Percentiles rank a stretch among this genome's conserved stretches.
phyloP scores from a whole-genome alignment of 2,797 vertebrate genomes.

The Enteromius radiatus region DNA sequence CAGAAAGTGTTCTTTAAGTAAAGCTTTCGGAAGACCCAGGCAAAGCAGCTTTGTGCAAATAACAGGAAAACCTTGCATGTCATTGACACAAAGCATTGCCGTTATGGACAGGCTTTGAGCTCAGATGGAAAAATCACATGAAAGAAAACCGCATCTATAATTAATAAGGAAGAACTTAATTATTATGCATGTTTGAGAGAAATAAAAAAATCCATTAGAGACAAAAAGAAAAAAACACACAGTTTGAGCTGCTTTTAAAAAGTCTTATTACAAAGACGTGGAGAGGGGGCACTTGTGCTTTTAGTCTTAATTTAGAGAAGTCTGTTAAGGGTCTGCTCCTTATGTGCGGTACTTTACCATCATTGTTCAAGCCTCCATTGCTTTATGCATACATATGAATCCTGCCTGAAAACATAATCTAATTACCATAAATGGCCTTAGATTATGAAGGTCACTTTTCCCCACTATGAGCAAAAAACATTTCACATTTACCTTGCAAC shows the following conservation, averaged over 20 bases:
- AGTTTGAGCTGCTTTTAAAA: conserved; percentile 80
- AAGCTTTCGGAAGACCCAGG: conserved; percentile 40
- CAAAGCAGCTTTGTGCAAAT: conserved; percentile 47
- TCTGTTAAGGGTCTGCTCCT: conserved; percentile 85
- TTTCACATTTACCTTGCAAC: conserved; percentile 58
- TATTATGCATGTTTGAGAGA: conserved; percentile 82
- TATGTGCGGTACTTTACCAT: conserved; percentile 80
- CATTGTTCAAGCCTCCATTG: conserved; percentile 78
- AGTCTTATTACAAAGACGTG: conserved; percentile 78
- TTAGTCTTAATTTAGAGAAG: conserved; percentile 92
- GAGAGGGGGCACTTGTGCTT: conserved; percentile 76
- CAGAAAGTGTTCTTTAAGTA: conserved; percentile 19
- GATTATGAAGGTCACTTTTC: conserved; percentile 78
- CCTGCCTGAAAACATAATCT: conserved; percentile 87
- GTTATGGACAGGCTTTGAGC: conserved; percentile 61
- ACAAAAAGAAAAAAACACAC: conserved; percentile 71
- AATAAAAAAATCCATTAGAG: conserved; percentile 97
- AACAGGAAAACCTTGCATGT: conserved; percentile 56
- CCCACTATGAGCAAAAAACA: conserved; percentile 74
- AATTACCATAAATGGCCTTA: conserved; percentile 95
- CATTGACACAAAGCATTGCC: conserved; percentile 71
- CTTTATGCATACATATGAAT: conserved; percentile 92
- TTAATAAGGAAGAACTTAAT: conserved; percentile 94
- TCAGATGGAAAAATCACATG: conserved; percentile 74
- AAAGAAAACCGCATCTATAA: conserved; percentile 88